A percentile compares a stretch with the other conserved stretches of the same genome.
Evolutionary conservation across 2,888 invertebrate genomes (phyloP).

Genomic region (Celastrina argiolus): DNA sequence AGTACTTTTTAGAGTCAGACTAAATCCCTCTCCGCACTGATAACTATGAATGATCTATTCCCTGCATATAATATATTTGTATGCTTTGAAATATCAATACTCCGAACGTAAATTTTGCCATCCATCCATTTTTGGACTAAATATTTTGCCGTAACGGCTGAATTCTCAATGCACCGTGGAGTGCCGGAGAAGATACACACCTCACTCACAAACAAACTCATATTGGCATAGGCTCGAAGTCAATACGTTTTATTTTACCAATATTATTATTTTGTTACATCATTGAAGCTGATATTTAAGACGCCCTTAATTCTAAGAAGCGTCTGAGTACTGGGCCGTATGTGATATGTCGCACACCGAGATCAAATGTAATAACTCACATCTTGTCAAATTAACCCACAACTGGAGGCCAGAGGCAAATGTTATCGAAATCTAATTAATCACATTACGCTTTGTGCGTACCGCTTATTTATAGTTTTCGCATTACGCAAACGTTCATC

Average conservation of each 20-base stretch:
- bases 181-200: too few species aligned
- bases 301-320: too few species aligned
- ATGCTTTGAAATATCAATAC: background rate
- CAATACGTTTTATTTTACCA: too few species aligned
- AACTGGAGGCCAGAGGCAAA: background rate
- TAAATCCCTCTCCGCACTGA: background rate
- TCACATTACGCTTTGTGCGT: constrained; percentile 1
- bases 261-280: too few species aligned
- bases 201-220: too few species aligned
- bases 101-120: background rate
- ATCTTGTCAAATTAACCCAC: constrained; percentile 15
- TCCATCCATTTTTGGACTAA: background rate
- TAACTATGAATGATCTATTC: constrained; percentile 2
- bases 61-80: too few species aligned
- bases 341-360: background rate
- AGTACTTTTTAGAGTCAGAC: background rate
- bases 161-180: too few species aligned
- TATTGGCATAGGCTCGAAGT: too few species aligned
- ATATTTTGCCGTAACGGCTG: too few species aligned
- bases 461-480: constrained; percentile 1
- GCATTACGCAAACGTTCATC: background rate
- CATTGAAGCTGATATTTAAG: too few species aligned
- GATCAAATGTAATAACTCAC: constrained; percentile 11
- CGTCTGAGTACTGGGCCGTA: background rate
- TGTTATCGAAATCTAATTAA: constrained; percentile 10